phyloP scores from a whole-genome alignment of 1,140 invertebrate species.

The Mizuhopecten yessoensis region DNA sequence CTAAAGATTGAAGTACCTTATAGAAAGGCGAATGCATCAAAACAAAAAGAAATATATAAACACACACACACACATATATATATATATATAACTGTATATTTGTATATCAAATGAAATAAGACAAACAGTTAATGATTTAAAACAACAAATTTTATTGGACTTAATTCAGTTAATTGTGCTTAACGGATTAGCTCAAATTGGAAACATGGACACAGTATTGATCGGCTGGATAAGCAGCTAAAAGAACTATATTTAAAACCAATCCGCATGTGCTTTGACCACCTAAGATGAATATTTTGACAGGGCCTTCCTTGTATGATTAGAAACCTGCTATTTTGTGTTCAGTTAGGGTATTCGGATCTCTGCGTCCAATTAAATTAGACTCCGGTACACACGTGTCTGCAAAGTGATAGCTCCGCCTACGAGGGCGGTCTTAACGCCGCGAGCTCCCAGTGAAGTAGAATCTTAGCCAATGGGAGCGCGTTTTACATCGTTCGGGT shows the following conservation, averaged over 20 bases:
- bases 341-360: slow-evolving; percentile 26
- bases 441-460: neutral
- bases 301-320: slow-evolving; percentile 37
- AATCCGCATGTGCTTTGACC: slow-evolving; percentile 25
- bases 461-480: neutral
- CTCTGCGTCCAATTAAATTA: slow-evolving; percentile 22
- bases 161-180: neutral
- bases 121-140: neutral
- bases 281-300: slow-evolving; percentile 29
- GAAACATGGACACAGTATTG: neutral
- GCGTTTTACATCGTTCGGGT: slow-evolving; percentile 19
- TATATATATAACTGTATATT: no score
- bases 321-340: slow-evolving; percentile 32
- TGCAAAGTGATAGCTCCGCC: neutral
- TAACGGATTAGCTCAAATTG: neutral
- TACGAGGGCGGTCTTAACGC: neutral
- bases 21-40: neutral
- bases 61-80: no score
- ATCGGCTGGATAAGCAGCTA: slow-evolving; percentile 19
- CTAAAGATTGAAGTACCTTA: no score
- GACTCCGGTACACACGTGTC: slow-evolving; percentile 21
- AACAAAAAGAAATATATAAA: neutral
- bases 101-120: neutral
- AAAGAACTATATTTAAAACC: neutral
- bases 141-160: neutral